A percentile compares a stretch with the other conserved stretches of the same genome.
phyloP scores from a whole-genome alignment of 1,140 invertebrate genomes.

The Temnothorax curvispinosus region DNA sequence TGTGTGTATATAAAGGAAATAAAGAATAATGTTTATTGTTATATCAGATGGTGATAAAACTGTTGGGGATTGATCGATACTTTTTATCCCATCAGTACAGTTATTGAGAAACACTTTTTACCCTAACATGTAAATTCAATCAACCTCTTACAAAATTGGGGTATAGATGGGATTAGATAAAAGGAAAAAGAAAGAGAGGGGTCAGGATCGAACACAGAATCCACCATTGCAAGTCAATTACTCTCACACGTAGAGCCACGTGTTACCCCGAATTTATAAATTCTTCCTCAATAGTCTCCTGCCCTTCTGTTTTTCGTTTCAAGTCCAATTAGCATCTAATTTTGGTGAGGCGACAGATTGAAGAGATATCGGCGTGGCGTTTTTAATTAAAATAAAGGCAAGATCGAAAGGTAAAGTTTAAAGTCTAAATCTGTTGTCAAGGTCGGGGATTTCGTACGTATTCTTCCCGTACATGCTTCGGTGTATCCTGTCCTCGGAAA shows the following conservation, averaged over 20 bases:
- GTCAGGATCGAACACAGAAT: neutral
- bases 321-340: neutral
- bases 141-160: neutral
- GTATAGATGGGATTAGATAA: neutral
- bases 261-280: neutral
- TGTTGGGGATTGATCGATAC: neutral
- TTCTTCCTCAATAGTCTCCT: neutral
- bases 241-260: neutral
- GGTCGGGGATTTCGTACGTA: neutral
- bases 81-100: neutral
- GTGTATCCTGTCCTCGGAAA: neutral
- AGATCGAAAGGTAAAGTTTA: neutral
- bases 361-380: neutral
- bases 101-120: neutral
- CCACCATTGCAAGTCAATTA: neutral
- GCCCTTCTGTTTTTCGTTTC: neutral
- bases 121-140: neutral
- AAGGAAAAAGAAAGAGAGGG: too few relatives aligned
- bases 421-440: slow-evolving; percentile 24
- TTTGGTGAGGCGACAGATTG: neutral
- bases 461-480: neutral
- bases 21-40: neutral
- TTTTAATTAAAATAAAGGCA: slow-evolving; percentile 43
- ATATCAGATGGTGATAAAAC: neutral
- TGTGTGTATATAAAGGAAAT: neutral